Evolutionary conservation across 2,797 vertebrate genomes (phyloP).

Genomic region (Chelidonichthys spinosus): DNA sequence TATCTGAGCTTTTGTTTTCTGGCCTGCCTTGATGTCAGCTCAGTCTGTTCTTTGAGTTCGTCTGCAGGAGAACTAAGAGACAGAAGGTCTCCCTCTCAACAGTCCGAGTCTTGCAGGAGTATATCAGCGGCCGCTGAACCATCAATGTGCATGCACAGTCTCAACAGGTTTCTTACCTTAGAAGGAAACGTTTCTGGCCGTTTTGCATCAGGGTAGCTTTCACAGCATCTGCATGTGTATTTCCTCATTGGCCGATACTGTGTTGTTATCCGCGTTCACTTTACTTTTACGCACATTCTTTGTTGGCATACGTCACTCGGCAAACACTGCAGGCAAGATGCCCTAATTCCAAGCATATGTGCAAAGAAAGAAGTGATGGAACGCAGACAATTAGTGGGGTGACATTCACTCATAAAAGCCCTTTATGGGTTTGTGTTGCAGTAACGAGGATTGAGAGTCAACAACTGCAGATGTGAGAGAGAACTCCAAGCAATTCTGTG

Average conservation of each 20-base stretch:
- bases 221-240: not conserved
- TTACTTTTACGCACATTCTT: conserved; percentile 16
- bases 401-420: conserved; percentile 33
- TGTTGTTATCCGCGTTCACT: conserved; percentile 13
- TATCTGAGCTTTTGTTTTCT: conserved; percentile 33
- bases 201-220: not conserved
- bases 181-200: conserved; percentile 11
- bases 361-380: conserved; percentile 18
- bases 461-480: not conserved
- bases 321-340: conserved; percentile 18
- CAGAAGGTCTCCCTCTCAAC: conserved; percentile 10
- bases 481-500: conserved; percentile 5
- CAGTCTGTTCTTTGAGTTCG: conserved; percentile 2
- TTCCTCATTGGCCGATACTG: not conserved
- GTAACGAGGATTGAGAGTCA: not conserved
- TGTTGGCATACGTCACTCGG: conserved; percentile 22
- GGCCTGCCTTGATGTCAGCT: conserved; percentile 10
- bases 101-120: conserved; percentile 18
- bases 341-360: conserved; percentile 39
- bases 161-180: conserved; percentile 21
- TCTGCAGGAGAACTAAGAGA: conserved; percentile 13
- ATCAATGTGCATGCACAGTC: conserved; percentile 17
- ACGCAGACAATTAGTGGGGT: conserved; percentile 41
- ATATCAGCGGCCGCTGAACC: conserved; percentile 31
- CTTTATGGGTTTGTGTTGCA: conserved; percentile 15